Percentiles rank a stretch among this genome's conserved stretches.
Conservation (phyloP, 2,797 vertebrate species). For the Anas bernieri region DNA sequence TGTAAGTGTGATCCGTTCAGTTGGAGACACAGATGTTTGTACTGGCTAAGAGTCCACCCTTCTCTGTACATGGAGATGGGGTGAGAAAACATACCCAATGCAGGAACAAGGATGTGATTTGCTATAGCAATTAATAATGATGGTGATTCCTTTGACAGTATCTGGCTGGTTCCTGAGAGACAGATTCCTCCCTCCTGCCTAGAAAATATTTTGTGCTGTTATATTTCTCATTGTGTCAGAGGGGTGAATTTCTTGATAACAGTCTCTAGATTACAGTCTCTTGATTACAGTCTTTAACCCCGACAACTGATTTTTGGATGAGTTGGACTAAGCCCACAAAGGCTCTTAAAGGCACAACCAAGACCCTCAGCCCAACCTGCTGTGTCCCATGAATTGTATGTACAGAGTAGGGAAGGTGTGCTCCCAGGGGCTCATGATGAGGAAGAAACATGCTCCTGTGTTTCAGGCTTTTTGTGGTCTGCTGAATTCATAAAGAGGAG, state of each 20-base stretch:
- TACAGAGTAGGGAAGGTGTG: neutral
- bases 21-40: neutral
- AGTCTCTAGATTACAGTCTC: neutral
- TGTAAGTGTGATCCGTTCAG: neutral
- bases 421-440: neutral
- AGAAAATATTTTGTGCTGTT: neutral
- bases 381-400: neutral
- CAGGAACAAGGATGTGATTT: neutral
- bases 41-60: neutral
- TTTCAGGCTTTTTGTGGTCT: neutral
- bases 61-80: neutral
- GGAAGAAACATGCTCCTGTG: neutral
- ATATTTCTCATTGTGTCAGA: neutral
- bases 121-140: neutral
- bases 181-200: neutral
- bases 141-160: neutral
- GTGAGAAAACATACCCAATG: neutral
- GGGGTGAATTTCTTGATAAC: neutral
- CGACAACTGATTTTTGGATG: neutral
- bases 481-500: neutral
- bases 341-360: neutral
- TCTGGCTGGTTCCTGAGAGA: neutral
- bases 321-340: neutral
- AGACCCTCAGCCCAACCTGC: neutral
- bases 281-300: neutral